Evolutionary conservation across 1,140 invertebrate genomes (phyloP).

Genomic region (Thaumetopoea pityocampa): DNA sequence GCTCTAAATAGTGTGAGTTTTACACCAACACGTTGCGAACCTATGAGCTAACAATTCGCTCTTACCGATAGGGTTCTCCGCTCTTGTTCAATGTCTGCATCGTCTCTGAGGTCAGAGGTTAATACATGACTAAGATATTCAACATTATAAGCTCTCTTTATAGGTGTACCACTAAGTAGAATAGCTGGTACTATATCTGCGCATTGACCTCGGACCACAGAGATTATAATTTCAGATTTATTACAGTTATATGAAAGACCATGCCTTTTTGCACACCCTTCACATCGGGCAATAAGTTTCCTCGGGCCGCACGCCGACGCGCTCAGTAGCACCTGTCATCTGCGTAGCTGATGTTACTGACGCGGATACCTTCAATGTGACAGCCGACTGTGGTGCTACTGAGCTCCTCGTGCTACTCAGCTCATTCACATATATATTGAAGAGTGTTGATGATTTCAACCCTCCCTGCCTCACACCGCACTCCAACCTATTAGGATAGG

Average conservation of each 20-base stretch:
- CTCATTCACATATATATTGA: not conserved
- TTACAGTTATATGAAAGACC: conserved; percentile 9
- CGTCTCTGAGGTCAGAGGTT: conserved; percentile 2
- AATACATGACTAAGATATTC: conserved; percentile 15
- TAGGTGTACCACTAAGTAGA: not conserved
- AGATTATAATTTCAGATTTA: conserved; percentile 8
- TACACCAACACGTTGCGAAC: conserved; percentile 2
- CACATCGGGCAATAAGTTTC: conserved; percentile 4
- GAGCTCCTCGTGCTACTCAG: not conserved
- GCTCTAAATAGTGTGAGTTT: conserved; percentile 18
- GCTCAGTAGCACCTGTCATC: not conserved
- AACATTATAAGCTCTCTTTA: conserved; percentile 9
- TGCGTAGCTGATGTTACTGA: conserved; percentile 7
- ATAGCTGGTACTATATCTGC: not conserved
- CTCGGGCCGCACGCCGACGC: conserved; percentile 6
- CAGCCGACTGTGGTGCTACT: not conserved
- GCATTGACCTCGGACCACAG: not conserved
- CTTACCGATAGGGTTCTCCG: conserved; percentile 10
- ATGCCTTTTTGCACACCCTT: conserved; percentile 5
- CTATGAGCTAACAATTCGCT: conserved; percentile 16
- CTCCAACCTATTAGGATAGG: conserved; percentile 8
- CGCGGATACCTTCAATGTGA: conserved; percentile 4
- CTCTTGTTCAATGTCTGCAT: conserved; percentile 11
- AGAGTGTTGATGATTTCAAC: not conserved
- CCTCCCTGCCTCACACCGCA: not conserved